Base-by-base conservation (phyloP, 2,113 vertebrate species). In the Phalacrocorax carbo region DNA sequence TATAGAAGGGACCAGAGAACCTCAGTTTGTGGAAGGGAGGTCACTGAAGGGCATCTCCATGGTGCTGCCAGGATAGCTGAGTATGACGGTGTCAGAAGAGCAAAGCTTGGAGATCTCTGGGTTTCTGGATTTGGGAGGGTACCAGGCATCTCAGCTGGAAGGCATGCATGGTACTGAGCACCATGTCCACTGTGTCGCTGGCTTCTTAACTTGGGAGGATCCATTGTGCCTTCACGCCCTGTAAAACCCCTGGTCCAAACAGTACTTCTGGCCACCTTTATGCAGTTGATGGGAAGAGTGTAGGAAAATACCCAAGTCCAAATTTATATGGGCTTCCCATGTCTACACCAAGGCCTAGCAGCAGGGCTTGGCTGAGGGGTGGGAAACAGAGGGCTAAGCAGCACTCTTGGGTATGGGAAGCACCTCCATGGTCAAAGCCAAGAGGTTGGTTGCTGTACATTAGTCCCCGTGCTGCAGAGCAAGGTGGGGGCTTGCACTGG, bases 311-410 rank as follows among this genome's bases (percentile, higher is more conserved):
- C 9, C 22, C 25, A 42, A 61, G 40, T 65, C 40, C 55, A 78
- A 23, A 66, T 82, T 48, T 79, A 21, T 52, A 32, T 17, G 23
- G 46, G 29, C 18, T 90, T 87, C 58, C 16, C 34, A 15, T 58
- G 34, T 26, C 72, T 89, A 44, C 34, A 80, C 7, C n/a, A 34
- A 83, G 52, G 15, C 62, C 46, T 60, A 5, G 30, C 1, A 1
- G 0, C 1, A 4, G 21, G 27, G 19, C 23, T 69, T 65, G 40
- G 48, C n/a, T 2, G 2, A 30, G 40, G 49, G 23, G 11, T 46
- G 46, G 18, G 60, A 55, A 65, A 70, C 22, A 42, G 3, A 17
- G n/a, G 20, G 9, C 68, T 71, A 51, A 51, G 30, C 42, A 73
- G 38, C 16, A 4, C 44, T 79, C 26, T 40, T 32, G 38, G 32